Evolutionary conservation across 2,888 invertebrate species (phyloP).

Genomic region (Aproaerema taeniolella): DNA sequence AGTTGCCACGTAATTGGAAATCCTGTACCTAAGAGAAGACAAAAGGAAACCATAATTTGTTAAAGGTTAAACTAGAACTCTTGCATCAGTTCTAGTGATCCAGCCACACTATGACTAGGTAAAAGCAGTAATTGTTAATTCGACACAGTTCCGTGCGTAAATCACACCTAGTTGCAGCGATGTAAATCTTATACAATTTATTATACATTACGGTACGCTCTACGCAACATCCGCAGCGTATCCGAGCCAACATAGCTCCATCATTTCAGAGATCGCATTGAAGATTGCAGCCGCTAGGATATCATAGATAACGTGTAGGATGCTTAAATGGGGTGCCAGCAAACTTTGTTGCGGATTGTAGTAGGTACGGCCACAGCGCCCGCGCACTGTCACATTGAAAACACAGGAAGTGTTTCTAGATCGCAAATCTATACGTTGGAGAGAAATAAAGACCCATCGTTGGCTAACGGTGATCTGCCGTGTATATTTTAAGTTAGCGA

Average conservation of each 20-base stretch:
- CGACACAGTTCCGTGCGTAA: conserved; percentile 62
- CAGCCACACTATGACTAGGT: too few relatives aligned
- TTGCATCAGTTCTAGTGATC: too few relatives aligned
- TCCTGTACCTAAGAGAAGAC: too few relatives aligned
- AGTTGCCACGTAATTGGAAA: too few relatives aligned
- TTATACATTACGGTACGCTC: conserved; percentile 44
- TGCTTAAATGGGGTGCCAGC: background rate
- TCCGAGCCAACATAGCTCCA: background rate
- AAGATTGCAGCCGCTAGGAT: conserved; percentile 1
- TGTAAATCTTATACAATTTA: conserved; percentile 60
- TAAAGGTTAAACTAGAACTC: too few relatives aligned
- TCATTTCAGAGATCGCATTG: background rate
- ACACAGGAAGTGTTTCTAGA: conserved; percentile 49
- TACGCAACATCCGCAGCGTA: conserved; percentile 31
- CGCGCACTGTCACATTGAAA: conserved; percentile 32
- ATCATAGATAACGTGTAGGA: background rate
- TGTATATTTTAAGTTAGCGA: conserved; percentile 45
- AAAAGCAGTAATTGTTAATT: conserved; percentile 72
- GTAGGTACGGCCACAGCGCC: too few relatives aligned
- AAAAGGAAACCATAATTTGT: too few relatives aligned
- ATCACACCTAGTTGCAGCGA: conserved; percentile 57
- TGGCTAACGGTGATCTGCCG: conserved; percentile 30
- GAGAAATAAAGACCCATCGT: conserved; percentile 18
- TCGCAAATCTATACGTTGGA: conserved; percentile 29
- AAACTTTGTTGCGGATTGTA: conserved; percentile 6